Evolutionary conservation across 1,140 invertebrate species (phyloP).

Genomic region (Agrypnia vestita): DNA sequence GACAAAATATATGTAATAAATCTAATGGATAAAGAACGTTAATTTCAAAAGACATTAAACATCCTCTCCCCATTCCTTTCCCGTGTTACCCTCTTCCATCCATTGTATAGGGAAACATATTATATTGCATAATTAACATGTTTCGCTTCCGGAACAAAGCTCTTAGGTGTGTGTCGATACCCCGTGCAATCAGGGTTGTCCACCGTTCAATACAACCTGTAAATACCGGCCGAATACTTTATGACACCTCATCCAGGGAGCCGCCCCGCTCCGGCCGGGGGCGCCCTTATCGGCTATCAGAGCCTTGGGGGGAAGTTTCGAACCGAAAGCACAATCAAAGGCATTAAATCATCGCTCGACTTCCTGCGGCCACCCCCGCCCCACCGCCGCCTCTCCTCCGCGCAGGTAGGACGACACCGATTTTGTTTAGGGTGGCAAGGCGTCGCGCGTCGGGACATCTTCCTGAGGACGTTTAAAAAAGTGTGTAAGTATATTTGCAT

Average conservation of each 20-base stretch:
- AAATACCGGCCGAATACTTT: slow-evolving; percentile 60
- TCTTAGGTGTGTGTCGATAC: slow-evolving; percentile 34
- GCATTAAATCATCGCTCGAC: slow-evolving; percentile 62
- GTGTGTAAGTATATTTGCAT: not conserved
- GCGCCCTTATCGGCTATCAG: slow-evolving; percentile 57
- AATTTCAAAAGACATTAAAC: too few species aligned
- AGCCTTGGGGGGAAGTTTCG: slow-evolving; percentile 58
- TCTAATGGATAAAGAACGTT: too few species aligned
- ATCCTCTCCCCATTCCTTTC: too few species aligned
- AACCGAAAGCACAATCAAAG: slow-evolving; percentile 62
- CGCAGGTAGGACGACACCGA: slow-evolving; percentile 46
- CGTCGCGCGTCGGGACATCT: slow-evolving; percentile 8
- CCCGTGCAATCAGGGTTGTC: slow-evolving; percentile 44
- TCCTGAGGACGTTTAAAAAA: not conserved
- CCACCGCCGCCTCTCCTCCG: slow-evolving; percentile 4
- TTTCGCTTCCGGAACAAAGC: slow-evolving; percentile 9
- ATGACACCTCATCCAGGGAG: slow-evolving; percentile 60
- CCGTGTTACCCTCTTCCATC: not conserved
- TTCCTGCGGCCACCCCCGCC: slow-evolving; percentile 57
- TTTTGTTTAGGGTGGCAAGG: slow-evolving; percentile 39
- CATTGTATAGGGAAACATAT: not conserved
- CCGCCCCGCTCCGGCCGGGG: slow-evolving; percentile 44
- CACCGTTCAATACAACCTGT: slow-evolving; percentile 57
- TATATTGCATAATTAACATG: slow-evolving; percentile 32
- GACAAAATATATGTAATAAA: too few species aligned